phyloP scores from a whole-genome alignment of 1,140 invertebrate genomes.

The Cotesia typhae region DNA sequence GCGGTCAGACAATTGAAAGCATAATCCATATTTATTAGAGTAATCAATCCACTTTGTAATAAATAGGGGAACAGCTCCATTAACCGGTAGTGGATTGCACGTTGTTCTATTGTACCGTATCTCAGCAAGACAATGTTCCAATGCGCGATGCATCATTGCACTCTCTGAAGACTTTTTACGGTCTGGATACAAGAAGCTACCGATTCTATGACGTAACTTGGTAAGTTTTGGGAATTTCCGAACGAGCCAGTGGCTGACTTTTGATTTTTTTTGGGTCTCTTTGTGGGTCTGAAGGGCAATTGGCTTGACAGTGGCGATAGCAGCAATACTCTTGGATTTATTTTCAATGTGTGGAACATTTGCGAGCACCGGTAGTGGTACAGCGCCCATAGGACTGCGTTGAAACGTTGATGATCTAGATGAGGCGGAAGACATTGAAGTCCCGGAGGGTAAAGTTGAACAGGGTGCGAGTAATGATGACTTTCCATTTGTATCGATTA shows the following conservation, averaged over 20 bases:
- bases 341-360: neutral
- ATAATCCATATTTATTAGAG: conserved; percentile 79
- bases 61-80: conserved; percentile 69
- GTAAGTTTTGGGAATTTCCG: conserved; percentile 54
- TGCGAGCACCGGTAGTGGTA: neutral
- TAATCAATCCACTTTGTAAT: conserved; percentile 83
- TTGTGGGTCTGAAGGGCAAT: neutral
- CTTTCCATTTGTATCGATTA: conserved; percentile 4
- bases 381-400: neutral
- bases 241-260: conserved; percentile 55
- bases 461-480: neutral
- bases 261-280: conserved; percentile 41
- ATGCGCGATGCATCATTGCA: conserved; percentile 51
- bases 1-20: conserved; percentile 76
- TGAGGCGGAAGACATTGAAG: conserved; percentile 29
- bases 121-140: conserved; percentile 50
- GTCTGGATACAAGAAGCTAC: conserved; percentile 59
- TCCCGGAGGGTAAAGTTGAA: conserved; percentile 22
- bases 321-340: conserved; percentile 10
- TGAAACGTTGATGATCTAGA: conserved; percentile 19
- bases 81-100: conserved; percentile 62
- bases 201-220: conserved; percentile 58
- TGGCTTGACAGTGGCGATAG: conserved; percentile 14
- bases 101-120: conserved; percentile 42
- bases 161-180: conserved; percentile 52